Base-by-base conservation (phyloP, 2,113 vertebrate species). In the Rhea pennata region DNA sequence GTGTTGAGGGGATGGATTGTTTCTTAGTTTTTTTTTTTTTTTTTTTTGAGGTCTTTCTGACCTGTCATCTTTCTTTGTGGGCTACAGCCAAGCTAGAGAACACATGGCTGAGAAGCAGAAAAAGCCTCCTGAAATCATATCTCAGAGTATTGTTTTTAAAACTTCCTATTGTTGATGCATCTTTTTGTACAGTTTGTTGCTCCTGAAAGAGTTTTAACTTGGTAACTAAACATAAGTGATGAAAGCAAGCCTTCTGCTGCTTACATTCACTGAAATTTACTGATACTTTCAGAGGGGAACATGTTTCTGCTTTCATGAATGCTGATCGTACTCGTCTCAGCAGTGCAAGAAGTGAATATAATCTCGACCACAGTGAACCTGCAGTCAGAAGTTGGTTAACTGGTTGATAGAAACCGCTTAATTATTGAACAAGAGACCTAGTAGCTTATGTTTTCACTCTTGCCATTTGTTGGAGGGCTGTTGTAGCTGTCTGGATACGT, bases 21-120 rank as follows among this genome's bases (percentile, higher is more conserved):
- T 0, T 48, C 42, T 64, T 33, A 2, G 42, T 9, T 61, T 69
- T 29, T 20, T 46, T 31, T 44, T 46, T 31, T 44, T 5, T 15
- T 46, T 31, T 44, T 5, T 15, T 59, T 15, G 11, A 77, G 65
- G 54, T 31, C 31, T 72, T 53, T 13, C 20, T 73, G 29, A 1
- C 59, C 10, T 73, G 70, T 39, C 72, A 10, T 5, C n/a, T 6
- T 48, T 31, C 20, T 31, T 8, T 12, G 21, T 44, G 76, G 16
- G 72, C 33, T 51, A 6, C 46, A 42, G 84, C 56, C 0, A 0
- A 36, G 61, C 16, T 5, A 20, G 51, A 2, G 26, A 0, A 46
- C 31, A 23, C 31, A n/a, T 16, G 40, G 5, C 24, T 33, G n/a
- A 66, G 70, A 44, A 66, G 26, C 42, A 53, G 74, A 36, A 70